Conservation (phyloP, 2,113 vertebrate species). For the Addax nasomaculatus region DNA sequence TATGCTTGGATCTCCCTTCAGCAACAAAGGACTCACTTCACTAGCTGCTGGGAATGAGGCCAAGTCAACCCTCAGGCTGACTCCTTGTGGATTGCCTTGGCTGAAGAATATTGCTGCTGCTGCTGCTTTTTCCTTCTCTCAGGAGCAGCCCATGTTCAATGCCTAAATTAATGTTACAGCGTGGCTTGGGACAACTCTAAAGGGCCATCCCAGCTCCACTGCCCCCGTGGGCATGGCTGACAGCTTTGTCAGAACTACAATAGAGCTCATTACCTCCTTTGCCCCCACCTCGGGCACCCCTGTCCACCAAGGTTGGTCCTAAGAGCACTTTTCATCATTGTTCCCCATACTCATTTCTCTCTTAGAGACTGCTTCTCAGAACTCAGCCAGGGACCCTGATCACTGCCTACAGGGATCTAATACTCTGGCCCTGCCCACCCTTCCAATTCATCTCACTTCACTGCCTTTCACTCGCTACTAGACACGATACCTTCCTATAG, state of each 20-base stretch:
- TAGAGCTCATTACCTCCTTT: not conserved
- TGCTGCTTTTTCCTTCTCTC: not conserved
- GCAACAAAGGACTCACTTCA: conserved; percentile 16
- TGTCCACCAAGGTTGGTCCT: not conserved
- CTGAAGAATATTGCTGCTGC: not conserved
- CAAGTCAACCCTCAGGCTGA: not conserved
- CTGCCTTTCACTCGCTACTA: not conserved
- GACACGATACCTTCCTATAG: not conserved
- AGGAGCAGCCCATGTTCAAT: not conserved
- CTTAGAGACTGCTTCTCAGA: not conserved
- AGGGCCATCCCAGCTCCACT: not conserved
- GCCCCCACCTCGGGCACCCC: accelerated
- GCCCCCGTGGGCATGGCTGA: accelerated
- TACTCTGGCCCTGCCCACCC: not conserved
- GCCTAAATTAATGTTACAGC: accelerated
- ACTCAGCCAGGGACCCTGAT: not conserved
- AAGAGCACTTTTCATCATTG: not conserved
- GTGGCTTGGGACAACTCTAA: not conserved
- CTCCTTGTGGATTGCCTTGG: not conserved
- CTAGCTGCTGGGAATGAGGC: not conserved
- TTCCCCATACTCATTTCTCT: not conserved
- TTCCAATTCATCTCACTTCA: not conserved
- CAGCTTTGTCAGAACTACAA: not conserved
- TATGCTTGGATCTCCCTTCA: not conserved
- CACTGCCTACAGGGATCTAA: not conserved